These are phyloP conservation scores for Chrysolina oricalcia DNA, from an alignment of 2,888 invertebrate genomes.

Conservation along the genomic window DNA sequence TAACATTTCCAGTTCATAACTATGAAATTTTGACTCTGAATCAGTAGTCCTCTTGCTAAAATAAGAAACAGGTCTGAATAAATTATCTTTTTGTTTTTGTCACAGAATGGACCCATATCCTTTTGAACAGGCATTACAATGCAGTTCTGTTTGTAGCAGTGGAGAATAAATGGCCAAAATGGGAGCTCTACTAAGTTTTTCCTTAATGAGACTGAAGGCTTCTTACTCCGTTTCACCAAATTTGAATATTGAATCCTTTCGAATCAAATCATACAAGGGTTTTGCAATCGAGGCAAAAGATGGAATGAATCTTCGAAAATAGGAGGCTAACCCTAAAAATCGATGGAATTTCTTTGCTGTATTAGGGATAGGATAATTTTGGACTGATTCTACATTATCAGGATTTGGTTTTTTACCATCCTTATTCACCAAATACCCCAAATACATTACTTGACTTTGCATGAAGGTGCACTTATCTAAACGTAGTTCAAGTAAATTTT, in stretches of 20 bases:
- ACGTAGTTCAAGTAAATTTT: conserved; percentile 33
- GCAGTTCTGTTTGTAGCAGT: conserved; percentile 62
- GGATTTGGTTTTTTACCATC: conserved; percentile 32
- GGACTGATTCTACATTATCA: conserved; percentile 34
- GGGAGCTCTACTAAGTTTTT: conserved; percentile 43
- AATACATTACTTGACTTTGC: conserved; percentile 37
- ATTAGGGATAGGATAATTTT: conserved; percentile 49
- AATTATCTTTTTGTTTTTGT: too few species aligned
- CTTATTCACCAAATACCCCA: conserved; percentile 37
- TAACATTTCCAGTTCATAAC: too few species aligned
- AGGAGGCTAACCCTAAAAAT: conserved; percentile 57
- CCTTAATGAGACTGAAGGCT: conserved; percentile 54
- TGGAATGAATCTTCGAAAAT: conserved; percentile 56
- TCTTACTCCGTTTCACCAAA: conserved; percentile 49
- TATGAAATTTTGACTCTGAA: too few species aligned
- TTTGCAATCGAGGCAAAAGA: conserved; percentile 52
- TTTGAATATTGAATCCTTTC: conserved; percentile 53
- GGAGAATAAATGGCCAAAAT: conserved; percentile 54
- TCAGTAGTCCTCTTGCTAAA: too few species aligned
- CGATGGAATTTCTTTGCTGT: conserved; percentile 46
- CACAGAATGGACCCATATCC: conserved; percentile 59
- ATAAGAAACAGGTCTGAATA: too few species aligned
- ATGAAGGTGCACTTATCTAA: conserved; percentile 47
- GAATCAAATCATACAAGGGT: conserved; percentile 54
- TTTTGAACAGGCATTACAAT: conserved; percentile 58